Base-by-base conservation (phyloP, 1,140 invertebrate species). In the Antheraea mylitta region DNA sequence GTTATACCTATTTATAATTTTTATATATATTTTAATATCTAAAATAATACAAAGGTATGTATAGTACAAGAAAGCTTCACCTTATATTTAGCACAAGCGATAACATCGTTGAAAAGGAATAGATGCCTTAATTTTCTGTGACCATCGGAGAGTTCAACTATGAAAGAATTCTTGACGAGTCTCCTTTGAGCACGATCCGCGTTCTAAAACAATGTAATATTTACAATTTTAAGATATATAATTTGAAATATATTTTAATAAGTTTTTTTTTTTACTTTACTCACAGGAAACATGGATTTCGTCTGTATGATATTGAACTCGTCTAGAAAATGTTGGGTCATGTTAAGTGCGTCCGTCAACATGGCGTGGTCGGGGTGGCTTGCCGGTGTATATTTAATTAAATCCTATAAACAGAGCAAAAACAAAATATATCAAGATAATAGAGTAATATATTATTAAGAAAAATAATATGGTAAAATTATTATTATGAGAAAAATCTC, bases 1-100 rank as follows among this genome's bases (percentile, higher is more conserved):
- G 0, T 19, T 59, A 19, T 59, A 16, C 3, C 16, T 18, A 0
- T 19, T 19, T 42, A 42, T 42, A 9, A 42, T 9, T 42, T 42
- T 8, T 42, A 42, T 9, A 1, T 42, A 42, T 7, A 9, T 42
- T 3, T 42, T 7, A 3, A 59, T 59, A 8, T 18, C 5, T 11
- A 59, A 59, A n/a, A 8, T 11, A 59, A n/a, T 16, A 22, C 7
- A 60, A 60, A 8, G 18, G 8, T 19, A 60, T 3, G 0, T 22
- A 19, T 22, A 22, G 22, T 19, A 16, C 0, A 53, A 16, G 10
- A 42, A 22, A 61, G 13, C 3, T 36, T 82, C 85, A 95, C 96
- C 94, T 98, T 98, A 83, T 98, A 98, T 93, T 99, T 99, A 64
- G 98, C 98, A 93, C 98, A 99, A 19, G 98, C 97, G 73, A 99